Conservation (phyloP, 2,888 invertebrate species). For the Drymonia ruficornis region DNA sequence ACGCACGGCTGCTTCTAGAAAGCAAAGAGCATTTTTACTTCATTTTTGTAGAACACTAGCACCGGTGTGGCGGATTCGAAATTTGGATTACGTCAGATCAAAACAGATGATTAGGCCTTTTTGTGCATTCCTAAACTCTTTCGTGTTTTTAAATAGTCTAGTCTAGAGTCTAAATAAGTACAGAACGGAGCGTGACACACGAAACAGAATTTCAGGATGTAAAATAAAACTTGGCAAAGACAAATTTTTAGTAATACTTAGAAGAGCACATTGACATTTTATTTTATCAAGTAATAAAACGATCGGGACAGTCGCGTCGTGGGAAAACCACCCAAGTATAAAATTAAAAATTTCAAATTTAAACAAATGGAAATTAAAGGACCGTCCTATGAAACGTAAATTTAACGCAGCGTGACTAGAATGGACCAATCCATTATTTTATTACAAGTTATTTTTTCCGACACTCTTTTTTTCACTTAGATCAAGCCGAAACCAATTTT, state of each 20-base stretch:
- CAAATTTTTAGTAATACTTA: too few species aligned
- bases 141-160: too few species aligned
- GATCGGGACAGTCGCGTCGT: slow-evolving; percentile 3
- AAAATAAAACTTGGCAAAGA: too few species aligned
- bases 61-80: not conserved
- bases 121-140: not conserved
- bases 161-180: too few species aligned
- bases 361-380: slow-evolving; percentile 13
- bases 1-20: slow-evolving; percentile 65
- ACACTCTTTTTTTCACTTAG: slow-evolving; percentile 16
- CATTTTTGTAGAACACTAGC: slow-evolving; percentile 30
- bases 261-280: too few species aligned
- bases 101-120: not conserved
- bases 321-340: slow-evolving; percentile 34
- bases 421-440: slow-evolving; percentile 11
- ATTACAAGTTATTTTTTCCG: slow-evolving; percentile 3
- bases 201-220: too few species aligned
- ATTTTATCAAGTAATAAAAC: too few species aligned
- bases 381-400: not conserved
- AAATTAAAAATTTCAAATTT: slow-evolving; percentile 24
- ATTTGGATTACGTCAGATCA: slow-evolving; percentile 19
- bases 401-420: slow-evolving; percentile 9
- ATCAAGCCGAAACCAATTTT: slow-evolving; percentile 46
- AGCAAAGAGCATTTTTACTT: slow-evolving; percentile 50
- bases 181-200: too few species aligned